A percentile compares a stretch with the other conserved stretches of the same genome.
These are phyloP conservation scores for Pterocles gutturalis DNA, from an alignment of 2,113 vertebrate species.

Conservation along the genomic window DNA sequence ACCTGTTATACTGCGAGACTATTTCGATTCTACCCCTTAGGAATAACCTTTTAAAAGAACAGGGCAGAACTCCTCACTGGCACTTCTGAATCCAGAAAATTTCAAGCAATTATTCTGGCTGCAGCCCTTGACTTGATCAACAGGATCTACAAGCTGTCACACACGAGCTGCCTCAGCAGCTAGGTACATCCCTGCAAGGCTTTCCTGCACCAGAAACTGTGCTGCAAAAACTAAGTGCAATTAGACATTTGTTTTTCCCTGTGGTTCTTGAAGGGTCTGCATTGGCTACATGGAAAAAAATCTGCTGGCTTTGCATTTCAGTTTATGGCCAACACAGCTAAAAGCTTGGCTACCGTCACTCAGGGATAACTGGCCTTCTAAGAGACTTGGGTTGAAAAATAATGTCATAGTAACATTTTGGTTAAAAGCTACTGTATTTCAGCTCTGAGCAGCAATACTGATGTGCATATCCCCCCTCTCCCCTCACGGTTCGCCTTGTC, in stretches of 20 bases:
- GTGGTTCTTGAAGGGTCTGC: background rate
- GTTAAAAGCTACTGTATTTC: background rate
- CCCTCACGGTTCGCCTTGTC: background rate
- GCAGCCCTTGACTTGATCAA: slow-evolving; percentile 29
- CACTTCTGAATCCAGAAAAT: background rate
- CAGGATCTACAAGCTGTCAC: slow-evolving; percentile 6
- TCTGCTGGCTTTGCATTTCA: background rate
- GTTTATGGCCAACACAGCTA: background rate
- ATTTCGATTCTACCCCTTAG: background rate
- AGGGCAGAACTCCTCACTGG: background rate
- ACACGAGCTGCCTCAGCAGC: background rate
- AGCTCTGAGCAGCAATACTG: background rate
- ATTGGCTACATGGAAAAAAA: background rate
- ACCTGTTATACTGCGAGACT: slow-evolving; percentile 26
- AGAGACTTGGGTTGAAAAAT: background rate
- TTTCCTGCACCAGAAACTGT: background rate
- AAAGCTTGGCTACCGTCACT: background rate
- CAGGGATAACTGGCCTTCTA: background rate
- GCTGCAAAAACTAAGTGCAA: background rate
- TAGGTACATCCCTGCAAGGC: background rate
- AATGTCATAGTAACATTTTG: background rate
- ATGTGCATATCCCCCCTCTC: background rate
- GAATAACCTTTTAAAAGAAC: slow-evolving; percentile 10
- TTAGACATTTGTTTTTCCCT: background rate
- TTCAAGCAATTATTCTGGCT: slow-evolving; percentile 37